Evolutionary conservation across 2,113 vertebrate genomes (phyloP), one percentile per base, ranked within the genome.

Genomic region (Danionella cerebrum): DNA sequence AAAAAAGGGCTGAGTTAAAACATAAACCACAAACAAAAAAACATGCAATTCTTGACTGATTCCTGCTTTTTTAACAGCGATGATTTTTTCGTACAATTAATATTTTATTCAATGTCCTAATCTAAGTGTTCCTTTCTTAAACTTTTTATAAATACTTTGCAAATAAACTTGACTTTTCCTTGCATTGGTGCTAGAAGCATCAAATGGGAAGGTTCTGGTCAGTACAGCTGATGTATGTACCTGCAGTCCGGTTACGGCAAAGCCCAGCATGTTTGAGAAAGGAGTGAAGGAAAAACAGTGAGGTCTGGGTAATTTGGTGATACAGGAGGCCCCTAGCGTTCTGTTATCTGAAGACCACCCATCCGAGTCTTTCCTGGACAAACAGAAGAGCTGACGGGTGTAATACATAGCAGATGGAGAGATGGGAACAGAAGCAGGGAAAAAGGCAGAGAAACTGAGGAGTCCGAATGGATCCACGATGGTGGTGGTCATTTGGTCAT

Each of bases 351-450:
- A 39, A 67, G 88, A 87, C 85, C 88, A 89, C 85, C 86, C 87
- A 85, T 82, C 83, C 71, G 72, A 80, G 72, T 82, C 79, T 62
- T 50, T 67, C 78, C 67, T 83, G 80, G 76, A 85, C 80, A 84
- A 89, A 88, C 84, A 83, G 77, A 75, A 69, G 74, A 78, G 76
- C 71, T 77, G 79, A 70, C 70, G 69, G 75, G 75, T 78, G 79
- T 89, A 87, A 89, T 90, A 89, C 82, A 71, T 87, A 82, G 80
- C 87, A 90, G 86, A 89, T 89, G 88, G 84, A 77, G 78, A 57
- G 64, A 58, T 63, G 13, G 44, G 21, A 39, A 48, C 24, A 60
- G 45, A 38, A 19, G 39, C 36, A 18, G 18, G 35, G 18, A 33
- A 9, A 33, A 10, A 33, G 29, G 67, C 76, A 74, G 70, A 71